Conservation (phyloP, 1,140 invertebrate species). For the Drosophila pseudoananassae region DNA sequence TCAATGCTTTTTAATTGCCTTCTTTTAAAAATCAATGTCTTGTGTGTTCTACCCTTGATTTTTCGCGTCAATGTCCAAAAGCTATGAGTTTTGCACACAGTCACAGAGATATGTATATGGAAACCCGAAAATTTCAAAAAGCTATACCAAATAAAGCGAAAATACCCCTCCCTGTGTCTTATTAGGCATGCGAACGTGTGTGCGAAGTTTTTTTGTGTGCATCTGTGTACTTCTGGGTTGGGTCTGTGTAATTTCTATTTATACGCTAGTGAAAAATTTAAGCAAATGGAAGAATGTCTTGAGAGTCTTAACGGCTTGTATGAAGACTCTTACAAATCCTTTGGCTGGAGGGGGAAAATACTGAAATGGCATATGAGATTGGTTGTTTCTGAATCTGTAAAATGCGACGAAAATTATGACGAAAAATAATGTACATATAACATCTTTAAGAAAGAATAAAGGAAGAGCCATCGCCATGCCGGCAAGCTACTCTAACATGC, state of each 20-base stretch:
- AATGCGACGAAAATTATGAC: no score
- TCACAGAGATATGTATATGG: background rate
- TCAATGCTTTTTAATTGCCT: no score
- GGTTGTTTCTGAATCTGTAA: no score
- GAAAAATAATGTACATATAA: background rate
- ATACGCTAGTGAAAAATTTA: constrained; percentile 48
- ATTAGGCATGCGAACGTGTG: constrained; percentile 10
- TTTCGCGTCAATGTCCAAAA: background rate
- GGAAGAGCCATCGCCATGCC: background rate
- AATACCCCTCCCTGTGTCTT: constrained; percentile 22
- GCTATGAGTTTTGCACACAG: background rate
- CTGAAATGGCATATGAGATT: no score
- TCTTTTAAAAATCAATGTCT: no score
- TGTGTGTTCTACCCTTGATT: no score
- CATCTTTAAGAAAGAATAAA: background rate
- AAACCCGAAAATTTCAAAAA: constrained; percentile 28
- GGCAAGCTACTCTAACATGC: no score
- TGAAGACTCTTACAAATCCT: constrained; percentile 1
- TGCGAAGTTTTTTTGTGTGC: constrained; percentile 7
- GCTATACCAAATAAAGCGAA: constrained; percentile 69
- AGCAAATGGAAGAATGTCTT: constrained; percentile 44
- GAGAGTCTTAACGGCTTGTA: constrained; percentile 16
- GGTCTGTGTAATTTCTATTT: constrained; percentile 75
- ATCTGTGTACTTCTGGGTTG: constrained; percentile 22
- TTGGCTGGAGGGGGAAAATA: no score